Conservation (phyloP, 2,888 invertebrate species). For the Ophion ellenae region DNA sequence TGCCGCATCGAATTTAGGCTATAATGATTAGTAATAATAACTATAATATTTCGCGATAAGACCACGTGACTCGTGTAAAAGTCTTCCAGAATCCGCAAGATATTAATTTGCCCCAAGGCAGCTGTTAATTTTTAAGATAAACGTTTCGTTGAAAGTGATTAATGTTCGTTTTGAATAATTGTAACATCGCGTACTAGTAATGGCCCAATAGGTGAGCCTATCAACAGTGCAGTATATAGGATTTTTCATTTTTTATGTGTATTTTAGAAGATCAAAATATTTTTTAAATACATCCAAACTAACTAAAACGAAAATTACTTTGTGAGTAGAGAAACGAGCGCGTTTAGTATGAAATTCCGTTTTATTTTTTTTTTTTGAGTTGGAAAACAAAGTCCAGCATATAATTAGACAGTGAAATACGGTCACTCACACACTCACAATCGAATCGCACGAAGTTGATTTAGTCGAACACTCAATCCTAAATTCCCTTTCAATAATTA, state of each 20-base stretch:
- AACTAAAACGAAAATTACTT: neutral
- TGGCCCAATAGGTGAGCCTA: neutral
- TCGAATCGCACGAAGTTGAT: slow-evolving; percentile 42
- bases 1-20: slow-evolving; percentile 14
- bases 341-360: slow-evolving; percentile 6
- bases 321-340: neutral
- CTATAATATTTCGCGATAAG: slow-evolving; percentile 34
- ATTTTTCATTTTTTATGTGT: neutral
- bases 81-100: slow-evolving; percentile 80
- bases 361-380: slow-evolving; percentile 22
- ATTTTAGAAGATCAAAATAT: neutral
- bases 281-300: neutral
- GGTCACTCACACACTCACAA: slow-evolving; percentile 49
- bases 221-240: neutral
- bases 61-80: slow-evolving; percentile 51
- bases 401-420: slow-evolving; percentile 48
- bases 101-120: slow-evolving; percentile 76
- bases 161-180: slow-evolving; percentile 2
- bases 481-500: slow-evolving; percentile 30
- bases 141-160: neutral
- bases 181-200: neutral
- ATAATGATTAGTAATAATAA: slow-evolving; percentile 29
- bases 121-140: slow-evolving; percentile 66
- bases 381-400: slow-evolving; percentile 17
- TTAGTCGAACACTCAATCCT: slow-evolving; percentile 38